These are phyloP conservation scores for Nymphicus hollandicus DNA, from an alignment of 2,113 vertebrate genomes.

Conservation along the genomic window DNA sequence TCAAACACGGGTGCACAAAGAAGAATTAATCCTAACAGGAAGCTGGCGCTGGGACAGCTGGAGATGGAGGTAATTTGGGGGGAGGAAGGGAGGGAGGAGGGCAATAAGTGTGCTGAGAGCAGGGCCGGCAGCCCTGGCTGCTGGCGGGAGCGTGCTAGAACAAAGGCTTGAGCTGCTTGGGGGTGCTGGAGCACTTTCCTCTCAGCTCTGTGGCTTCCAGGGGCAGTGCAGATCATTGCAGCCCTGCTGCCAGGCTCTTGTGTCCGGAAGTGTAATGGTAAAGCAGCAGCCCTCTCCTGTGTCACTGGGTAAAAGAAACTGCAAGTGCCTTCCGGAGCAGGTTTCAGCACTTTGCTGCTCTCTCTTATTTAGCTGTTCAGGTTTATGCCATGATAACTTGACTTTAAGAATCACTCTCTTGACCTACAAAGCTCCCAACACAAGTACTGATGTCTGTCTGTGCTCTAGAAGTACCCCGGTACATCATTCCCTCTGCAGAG, in stretches of 20 bases:
- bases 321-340: not conserved
- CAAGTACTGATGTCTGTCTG: not conserved
- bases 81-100: slow-evolving; percentile 32
- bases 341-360: not conserved
- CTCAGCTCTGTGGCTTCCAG: not conserved
- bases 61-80: slow-evolving; percentile 30
- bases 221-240: not conserved
- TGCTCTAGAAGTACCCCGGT: not conserved
- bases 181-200: slow-evolving; percentile 1
- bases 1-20: slow-evolving; percentile 36
- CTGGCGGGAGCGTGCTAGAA: not conserved
- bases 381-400: not conserved
- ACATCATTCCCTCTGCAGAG: not conserved
- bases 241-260: not conserved
- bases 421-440: not conserved
- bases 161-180: not conserved
- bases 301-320: not conserved
- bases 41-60: slow-evolving; percentile 25
- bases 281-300: slow-evolving; percentile 21
- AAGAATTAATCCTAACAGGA: slow-evolving; percentile 56
- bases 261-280: not conserved
- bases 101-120: not conserved
- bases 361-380: slow-evolving; percentile 18
- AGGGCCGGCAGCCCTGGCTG: not conserved
- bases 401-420: not conserved